A percentile compares a stretch with the other conserved stretches of the same genome.
Evolutionary conservation across 2,113 vertebrate species (phyloP).

Genomic region (Lota lota): DNA sequence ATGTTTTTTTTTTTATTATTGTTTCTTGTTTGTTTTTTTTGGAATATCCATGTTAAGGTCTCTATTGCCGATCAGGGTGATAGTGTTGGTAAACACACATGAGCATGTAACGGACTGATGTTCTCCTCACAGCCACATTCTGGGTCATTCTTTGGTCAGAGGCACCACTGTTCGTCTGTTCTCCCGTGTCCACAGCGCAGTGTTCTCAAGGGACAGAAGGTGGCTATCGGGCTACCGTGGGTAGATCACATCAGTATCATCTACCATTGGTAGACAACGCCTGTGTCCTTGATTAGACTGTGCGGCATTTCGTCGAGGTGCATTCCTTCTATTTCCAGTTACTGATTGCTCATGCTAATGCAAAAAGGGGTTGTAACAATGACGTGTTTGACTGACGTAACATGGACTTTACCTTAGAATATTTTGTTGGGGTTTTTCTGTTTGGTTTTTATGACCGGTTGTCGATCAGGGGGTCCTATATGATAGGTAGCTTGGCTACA

Average conservation of each 20-base stretch:
- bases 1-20: conserved; percentile 1
- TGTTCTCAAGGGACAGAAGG: conserved; percentile 20
- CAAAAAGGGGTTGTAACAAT: neutral
- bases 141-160: conserved; percentile 28
- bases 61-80: conserved; percentile 13
- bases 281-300: conserved; percentile 1
- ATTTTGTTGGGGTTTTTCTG: conserved; percentile 14
- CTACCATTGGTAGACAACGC: neutral
- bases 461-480: conserved; percentile 69
- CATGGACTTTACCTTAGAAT: conserved; percentile 24
- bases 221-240: conserved; percentile 19
- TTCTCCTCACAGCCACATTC: neutral
- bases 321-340: conserved; percentile 39
- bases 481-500: conserved; percentile 84
- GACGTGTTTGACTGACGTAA: conserved; percentile 26
- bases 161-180: conserved; percentile 24
- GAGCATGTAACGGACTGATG: conserved; percentile 32
- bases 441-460: conserved; percentile 25
- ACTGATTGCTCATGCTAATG: neutral
- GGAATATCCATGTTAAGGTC: conserved; percentile 7
- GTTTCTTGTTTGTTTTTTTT: conserved; percentile 31
- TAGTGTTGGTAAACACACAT: conserved; percentile 17
- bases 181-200: conserved; percentile 41
- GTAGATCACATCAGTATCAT: conserved; percentile 26
- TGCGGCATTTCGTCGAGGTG: neutral